Conservation (phyloP, 37 sponge, comb jelly and placozoan species). For the Theonella swinhoei region DNA sequence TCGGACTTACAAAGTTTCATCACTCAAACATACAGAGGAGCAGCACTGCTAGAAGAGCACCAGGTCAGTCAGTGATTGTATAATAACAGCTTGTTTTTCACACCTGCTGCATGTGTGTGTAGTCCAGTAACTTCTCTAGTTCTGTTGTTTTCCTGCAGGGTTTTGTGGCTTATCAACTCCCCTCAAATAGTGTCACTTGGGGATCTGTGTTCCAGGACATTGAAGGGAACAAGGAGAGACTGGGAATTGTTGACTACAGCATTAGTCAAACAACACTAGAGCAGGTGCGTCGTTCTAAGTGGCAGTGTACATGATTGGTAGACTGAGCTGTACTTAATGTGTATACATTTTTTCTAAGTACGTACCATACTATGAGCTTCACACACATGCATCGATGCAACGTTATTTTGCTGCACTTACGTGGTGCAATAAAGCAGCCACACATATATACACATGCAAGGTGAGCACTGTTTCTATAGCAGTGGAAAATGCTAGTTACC, state of each 20-base stretch:
- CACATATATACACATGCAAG: background rate
- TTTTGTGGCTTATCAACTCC: constrained; percentile 42
- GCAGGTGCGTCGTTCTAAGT: constrained; percentile 42
- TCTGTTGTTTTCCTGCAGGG: constrained; percentile 15
- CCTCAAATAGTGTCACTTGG: constrained; percentile 37
- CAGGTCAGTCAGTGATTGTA: constrained; percentile 22
- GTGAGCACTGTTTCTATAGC: background rate
- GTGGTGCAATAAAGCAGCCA: no score
- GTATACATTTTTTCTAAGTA: no score
- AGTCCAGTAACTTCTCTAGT: no score
- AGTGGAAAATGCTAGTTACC: no score
- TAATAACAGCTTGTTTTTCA: no score
- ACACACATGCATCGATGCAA: no score
- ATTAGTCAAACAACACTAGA: constrained; percentile 84
- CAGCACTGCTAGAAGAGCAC: constrained; percentile 44
- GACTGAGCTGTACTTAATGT: no score
- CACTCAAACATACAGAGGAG: constrained; percentile 41
- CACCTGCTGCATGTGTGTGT: no score
- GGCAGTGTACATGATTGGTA: background rate
- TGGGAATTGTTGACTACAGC: constrained; percentile 73
- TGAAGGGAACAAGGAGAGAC: constrained; percentile 58
- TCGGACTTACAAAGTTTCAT: constrained; percentile 25
- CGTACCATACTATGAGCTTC: no score
- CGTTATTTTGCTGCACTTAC: no score
- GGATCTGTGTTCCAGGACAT: constrained; percentile 60